phyloP scores from a whole-genome alignment of 2,888 invertebrate species.

The Pycnomerus fuliginosus region DNA sequence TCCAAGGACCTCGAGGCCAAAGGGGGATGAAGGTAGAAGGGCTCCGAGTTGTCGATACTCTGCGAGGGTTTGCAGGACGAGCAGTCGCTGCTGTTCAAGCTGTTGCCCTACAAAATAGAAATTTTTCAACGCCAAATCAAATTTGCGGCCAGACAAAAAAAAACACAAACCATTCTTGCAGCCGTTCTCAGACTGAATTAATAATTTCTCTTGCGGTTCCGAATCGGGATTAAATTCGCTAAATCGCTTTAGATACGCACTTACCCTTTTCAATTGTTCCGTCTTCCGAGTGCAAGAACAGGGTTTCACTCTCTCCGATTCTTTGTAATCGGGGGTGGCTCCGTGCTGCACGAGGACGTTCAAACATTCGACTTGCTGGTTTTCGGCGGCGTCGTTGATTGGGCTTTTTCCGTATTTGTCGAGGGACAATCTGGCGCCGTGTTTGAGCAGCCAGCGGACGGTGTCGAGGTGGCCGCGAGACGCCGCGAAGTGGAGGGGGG shows the following conservation, averaged over 20 bases:
- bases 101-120: slow-evolving; percentile 38
- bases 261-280: slow-evolving; percentile 22
- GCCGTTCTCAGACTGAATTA: too few relatives aligned
- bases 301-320: slow-evolving; percentile 47
- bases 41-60: slow-evolving; percentile 57
- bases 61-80: slow-evolving; percentile 44
- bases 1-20: slow-evolving; percentile 46
- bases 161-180: not conserved
- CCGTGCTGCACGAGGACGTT: slow-evolving; percentile 81
- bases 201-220: not conserved
- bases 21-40: slow-evolving; percentile 79
- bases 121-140: not conserved
- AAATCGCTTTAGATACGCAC: too few relatives aligned
- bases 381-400: slow-evolving; percentile 88
- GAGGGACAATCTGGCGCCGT: slow-evolving; percentile 76
- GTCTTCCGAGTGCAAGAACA: slow-evolving; percentile 50
- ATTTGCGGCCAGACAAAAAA: too few relatives aligned
- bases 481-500: slow-evolving; percentile 86
- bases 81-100: slow-evolving; percentile 48
- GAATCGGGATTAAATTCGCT: too few relatives aligned
- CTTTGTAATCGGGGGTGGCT: slow-evolving; percentile 66
- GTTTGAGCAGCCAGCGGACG: slow-evolving; percentile 79
- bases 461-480: slow-evolving; percentile 80
- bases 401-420: slow-evolving; percentile 90
- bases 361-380: slow-evolving; percentile 86